Evolutionary conservation across 2,888 invertebrate species (phyloP), one percentile per base, ranked within the genome.

Genomic region (Asteroscopus sphinx): DNA sequence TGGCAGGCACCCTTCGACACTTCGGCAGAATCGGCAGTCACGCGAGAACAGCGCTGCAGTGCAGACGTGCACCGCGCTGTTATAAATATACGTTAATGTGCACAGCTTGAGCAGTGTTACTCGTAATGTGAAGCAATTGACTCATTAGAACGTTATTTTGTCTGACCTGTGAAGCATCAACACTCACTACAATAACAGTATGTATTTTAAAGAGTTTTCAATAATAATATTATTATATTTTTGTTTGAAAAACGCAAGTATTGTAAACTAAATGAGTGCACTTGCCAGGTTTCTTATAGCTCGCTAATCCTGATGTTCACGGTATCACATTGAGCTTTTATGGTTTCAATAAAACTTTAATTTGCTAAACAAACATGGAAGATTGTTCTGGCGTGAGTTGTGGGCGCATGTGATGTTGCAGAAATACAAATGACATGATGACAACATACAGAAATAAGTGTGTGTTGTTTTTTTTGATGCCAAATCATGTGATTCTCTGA

Each of bases 281-380:
- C 30, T 74, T 39, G 39, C 39, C n/a, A 39, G 79, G 66, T 49
- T 76, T 74, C 74, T 61, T 70, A 70, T 72, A 62, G 36, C 44
- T 28, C 40, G 61, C 52, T 78, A 64, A 77, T 76, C 57, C 40
- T 52, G 46, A 55, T 54, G 51, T 56, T 51, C 39, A 60, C 55
- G 25, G 40, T 56, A 59, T 57, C 64, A 47, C 25, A 39, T 46
- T 59, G 25, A 39, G 51, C 45, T 76, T 69, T 62, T 77, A 76
- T 62, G 78, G 76, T 68, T 76, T 70, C 67, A 47, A 64, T 73
- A 54, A 57, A 66, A 36, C 30, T 51, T 56, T 35, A 53, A 56
- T 46, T 67, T 45, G 35, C 47, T 68, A 71, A 71, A 66, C 51
- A 68, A 55, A 55, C 40, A 45, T 39, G 15, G 28, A 30, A 8